phyloP scores from a whole-genome alignment of 2,113 vertebrate species.

The Podocnemis expansa region DNA sequence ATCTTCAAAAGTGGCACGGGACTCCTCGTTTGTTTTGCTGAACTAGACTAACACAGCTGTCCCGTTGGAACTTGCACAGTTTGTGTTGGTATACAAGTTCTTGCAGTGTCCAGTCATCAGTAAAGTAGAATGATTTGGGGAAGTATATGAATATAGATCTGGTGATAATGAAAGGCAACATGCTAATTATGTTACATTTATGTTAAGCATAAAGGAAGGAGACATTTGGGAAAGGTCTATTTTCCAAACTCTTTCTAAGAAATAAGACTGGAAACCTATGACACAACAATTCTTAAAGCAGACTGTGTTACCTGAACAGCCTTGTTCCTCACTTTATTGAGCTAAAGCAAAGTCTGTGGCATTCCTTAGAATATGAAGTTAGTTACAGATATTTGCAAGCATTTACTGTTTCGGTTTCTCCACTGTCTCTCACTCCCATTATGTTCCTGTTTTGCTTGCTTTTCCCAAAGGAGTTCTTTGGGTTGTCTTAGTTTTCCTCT shows the following conservation, averaged over 20 bases:
- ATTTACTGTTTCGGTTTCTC: not conserved
- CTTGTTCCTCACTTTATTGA: not conserved
- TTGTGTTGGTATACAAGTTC: not conserved
- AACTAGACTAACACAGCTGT: no score
- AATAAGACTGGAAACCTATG: not conserved
- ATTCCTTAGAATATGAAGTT: not conserved
- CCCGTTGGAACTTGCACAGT: no score
- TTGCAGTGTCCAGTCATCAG: no score
- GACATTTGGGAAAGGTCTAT: not conserved
- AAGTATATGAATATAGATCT: not conserved
- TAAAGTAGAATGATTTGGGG: no score
- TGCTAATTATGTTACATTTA: not conserved
- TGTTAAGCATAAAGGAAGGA: not conserved
- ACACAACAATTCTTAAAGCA: not conserved
- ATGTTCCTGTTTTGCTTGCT: not conserved
- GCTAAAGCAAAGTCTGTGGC: not conserved
- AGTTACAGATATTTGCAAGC: not conserved
- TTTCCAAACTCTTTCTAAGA: not conserved
- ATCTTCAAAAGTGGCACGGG: no score
- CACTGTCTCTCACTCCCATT: not conserved
- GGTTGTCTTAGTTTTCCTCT: not conserved
- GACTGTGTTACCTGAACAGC: not conserved
- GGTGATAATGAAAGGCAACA: not conserved
- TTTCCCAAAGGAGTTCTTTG: not conserved
- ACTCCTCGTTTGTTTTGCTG: no score